Conservation (phyloP, 2,113 vertebrate genomes). For the Chrysochloris asiatica region DNA sequence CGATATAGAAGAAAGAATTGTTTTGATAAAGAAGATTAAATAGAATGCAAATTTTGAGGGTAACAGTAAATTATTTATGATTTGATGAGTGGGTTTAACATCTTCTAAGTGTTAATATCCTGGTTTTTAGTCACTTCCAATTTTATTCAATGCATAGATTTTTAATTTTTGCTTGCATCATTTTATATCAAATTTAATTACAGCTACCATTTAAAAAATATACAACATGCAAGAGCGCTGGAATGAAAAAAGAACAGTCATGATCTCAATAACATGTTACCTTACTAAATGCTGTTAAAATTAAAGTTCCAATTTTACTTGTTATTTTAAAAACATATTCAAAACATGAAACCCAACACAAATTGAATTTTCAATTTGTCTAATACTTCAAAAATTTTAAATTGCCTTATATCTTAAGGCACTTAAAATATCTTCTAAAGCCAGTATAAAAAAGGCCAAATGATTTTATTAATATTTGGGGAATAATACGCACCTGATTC, state of each 20-base stretch:
- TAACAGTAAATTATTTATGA: neutral
- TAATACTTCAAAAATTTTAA: neutral
- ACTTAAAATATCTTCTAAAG: conserved; percentile 2
- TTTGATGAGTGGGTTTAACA: conserved; percentile 12
- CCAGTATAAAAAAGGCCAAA: neutral
- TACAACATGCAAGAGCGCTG: neutral
- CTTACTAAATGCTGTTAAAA: conserved; percentile 24
- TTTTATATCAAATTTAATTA: conserved; percentile 46
- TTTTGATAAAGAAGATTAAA: neutral
- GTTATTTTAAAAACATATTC: conserved; percentile 18
- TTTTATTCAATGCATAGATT: neutral
- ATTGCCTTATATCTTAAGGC: neutral
- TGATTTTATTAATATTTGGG: neutral
- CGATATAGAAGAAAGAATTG: neutral
- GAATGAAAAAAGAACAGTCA: conserved; percentile 18
- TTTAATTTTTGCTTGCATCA: conserved; percentile 26
- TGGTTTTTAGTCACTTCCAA: neutral
- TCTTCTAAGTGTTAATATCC: conserved; percentile 1
- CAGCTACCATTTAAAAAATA: conserved; percentile 41
- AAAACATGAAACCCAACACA: neutral
- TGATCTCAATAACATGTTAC: neutral
- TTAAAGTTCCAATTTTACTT: neutral
- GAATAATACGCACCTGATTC: neutral
- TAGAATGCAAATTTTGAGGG: neutral
- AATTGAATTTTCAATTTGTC: neutral